These are phyloP conservation scores for Bombyx huttoni DNA, from an alignment of 2,888 invertebrate species.

Conservation along the genomic window DNA sequence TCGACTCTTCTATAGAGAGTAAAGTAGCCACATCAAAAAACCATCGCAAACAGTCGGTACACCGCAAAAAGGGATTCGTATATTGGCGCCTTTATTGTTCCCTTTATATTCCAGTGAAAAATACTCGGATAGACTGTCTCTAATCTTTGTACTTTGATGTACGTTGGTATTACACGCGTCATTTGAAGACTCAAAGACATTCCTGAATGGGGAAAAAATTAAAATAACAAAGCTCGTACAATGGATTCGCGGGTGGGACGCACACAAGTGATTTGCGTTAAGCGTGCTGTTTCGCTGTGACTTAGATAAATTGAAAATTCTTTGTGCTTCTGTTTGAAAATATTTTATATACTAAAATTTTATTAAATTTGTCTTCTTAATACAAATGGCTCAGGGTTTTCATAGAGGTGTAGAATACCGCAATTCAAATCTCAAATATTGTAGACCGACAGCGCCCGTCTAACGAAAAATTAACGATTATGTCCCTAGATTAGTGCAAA, in stretches of 20 bases:
- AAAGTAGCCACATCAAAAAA: constrained; percentile 39
- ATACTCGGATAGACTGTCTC: constrained; percentile 50
- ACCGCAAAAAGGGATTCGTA: constrained; percentile 43
- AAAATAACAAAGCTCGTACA: constrained; percentile 59
- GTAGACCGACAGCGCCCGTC: no score
- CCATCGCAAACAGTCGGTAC: constrained; percentile 30
- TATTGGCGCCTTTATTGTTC: constrained; percentile 44
- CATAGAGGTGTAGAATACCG: no score
- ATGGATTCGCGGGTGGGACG: constrained; percentile 24
- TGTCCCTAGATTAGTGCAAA: no score
- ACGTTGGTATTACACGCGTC: constrained; percentile 68
- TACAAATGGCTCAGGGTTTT: no score
- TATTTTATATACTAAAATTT: neutral
- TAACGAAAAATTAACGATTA: no score
- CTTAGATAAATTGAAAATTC: constrained; percentile 12
- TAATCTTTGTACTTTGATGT: constrained; percentile 61
- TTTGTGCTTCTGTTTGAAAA: neutral
- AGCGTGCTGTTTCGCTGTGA: constrained; percentile 18
- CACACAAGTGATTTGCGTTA: constrained; percentile 33
- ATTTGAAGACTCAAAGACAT: constrained; percentile 71
- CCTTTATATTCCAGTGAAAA: constrained; percentile 52
- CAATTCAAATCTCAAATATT: no score
- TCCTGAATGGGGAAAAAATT: constrained; percentile 57
- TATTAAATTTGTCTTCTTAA: no score
- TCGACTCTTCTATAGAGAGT: constrained; percentile 16